Evolutionary conservation across 2,113 vertebrate species (phyloP), one percentile per base, ranked within the genome.

Genomic region (Pluvianellus socialis): DNA sequence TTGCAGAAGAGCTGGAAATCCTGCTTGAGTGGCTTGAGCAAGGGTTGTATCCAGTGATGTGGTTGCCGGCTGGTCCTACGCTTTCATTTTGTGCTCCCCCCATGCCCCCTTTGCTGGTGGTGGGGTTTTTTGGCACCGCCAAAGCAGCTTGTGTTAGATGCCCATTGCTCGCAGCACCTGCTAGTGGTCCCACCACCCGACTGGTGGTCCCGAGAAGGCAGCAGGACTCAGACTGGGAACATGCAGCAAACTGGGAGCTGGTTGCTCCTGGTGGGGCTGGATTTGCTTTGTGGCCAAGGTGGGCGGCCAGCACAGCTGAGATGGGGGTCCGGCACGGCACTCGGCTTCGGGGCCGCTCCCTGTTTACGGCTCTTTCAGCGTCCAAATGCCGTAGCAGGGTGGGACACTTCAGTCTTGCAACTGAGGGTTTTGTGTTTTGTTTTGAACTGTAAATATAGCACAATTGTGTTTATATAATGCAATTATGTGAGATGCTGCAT

Each of bases 401-500:
- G 95, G 92, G 88, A 67, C 79, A 40, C 38, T 55, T 56, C n/a
- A 49, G 77, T 23, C 71, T 45, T 50, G 32, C 58, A 49, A 35
- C 26, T 12, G 74, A 72, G 50, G 55, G 80, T 2, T 61, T 93
- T 90, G 85, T 94, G 92, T 95, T 96, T 96, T 88, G 70, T 85
- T 95, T 88, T 12, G 9, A 94, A 83, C 77, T 1, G 50, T 91
- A 97, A 95, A 72, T 92, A 71, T 73, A 95, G 89, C 94, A 94
- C 96, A 96, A 73, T 94, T 94, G 92, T 96, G 84, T 97, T 96
- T 93, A 71, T 79, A 33, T 77, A 93, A 70, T 0, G 24, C 82
- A 33, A 5, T 79, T 59, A 79, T 81, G 88, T 2, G 33, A 84
- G 90, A 88, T 94, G 92, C 79, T 84, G 79, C 70, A 0, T 53